These are phyloP conservation scores for Aphidius colemani DNA, from an alignment of 2,888 invertebrate genomes.

Conservation along the genomic window DNA sequence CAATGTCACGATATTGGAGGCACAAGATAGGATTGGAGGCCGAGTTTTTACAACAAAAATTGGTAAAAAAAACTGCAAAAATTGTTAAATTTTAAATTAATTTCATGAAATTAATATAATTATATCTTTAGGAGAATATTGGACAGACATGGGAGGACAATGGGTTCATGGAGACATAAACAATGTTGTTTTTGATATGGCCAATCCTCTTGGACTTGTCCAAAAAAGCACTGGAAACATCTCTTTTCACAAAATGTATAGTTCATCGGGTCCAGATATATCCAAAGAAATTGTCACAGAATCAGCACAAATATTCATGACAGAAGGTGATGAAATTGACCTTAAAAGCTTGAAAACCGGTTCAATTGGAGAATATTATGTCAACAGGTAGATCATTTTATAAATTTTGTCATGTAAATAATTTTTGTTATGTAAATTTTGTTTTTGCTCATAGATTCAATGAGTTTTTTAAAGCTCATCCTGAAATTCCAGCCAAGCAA, in stretches of 20 bases:
- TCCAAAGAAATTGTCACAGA: background rate
- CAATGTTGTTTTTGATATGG: conserved; percentile 44
- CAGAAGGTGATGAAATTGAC: background rate
- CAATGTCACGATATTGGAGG: conserved; percentile 62
- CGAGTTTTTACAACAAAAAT: conserved; percentile 56
- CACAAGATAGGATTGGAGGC: conserved; percentile 61
- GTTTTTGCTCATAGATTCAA: conserved; percentile 30
- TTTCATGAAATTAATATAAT: background rate
- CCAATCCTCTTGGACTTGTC: conserved; percentile 40
- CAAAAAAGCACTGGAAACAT: conserved; percentile 32
- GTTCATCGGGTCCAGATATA: conserved; percentile 23
- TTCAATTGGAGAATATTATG: conserved; percentile 32
- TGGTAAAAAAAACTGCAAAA: conserved; percentile 48
- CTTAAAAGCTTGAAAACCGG: conserved; percentile 9
- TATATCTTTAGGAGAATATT: conserved; percentile 37
- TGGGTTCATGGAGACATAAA: conserved; percentile 47
- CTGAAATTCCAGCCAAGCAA: conserved; percentile 32
- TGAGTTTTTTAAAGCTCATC: conserved; percentile 29
- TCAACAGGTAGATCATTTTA: conserved; percentile 28
- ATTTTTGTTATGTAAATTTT: background rate
- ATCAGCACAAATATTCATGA: background rate
- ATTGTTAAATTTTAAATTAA: background rate
- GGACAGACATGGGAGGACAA: conserved; percentile 47
- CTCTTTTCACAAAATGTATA: conserved; percentile 5
- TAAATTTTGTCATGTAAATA: background rate